Conservation (phyloP, 2,113 vertebrate species). For the Ictalurus punctatus region DNA sequence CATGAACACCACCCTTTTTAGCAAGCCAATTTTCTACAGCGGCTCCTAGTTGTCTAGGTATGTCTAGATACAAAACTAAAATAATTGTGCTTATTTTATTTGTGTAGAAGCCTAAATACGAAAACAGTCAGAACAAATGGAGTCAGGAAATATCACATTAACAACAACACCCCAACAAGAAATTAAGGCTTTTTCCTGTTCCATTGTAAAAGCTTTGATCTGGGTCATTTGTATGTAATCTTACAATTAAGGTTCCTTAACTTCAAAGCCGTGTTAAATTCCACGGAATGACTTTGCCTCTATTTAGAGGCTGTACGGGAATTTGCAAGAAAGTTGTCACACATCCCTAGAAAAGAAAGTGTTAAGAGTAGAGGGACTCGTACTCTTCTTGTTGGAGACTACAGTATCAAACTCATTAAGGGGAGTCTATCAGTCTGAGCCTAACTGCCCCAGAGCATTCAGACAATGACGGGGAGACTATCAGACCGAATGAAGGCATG, state of each 20-base stretch:
- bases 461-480: constrained; percentile 37
- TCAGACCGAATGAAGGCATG: constrained; percentile 17
- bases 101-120: constrained; percentile 22
- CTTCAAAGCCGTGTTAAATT: background rate
- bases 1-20: background rate
- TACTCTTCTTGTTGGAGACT: constrained; percentile 27
- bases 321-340: background rate
- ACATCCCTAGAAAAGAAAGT: background rate
- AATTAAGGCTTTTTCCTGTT: constrained; percentile 49
- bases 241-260: constrained; percentile 54
- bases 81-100: constrained; percentile 53
- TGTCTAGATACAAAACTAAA: constrained; percentile 23
- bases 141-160: constrained; percentile 58
- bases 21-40: background rate
- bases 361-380: background rate
- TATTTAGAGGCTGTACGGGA: background rate
- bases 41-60: background rate
- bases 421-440: constrained; percentile 24
- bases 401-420: constrained; percentile 23
- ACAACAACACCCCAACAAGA: constrained; percentile 12
- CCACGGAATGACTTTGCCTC: no score
- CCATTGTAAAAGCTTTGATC: constrained; percentile 58
- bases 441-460: constrained; percentile 26
- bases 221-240: constrained; percentile 52
- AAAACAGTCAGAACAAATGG: constrained; percentile 33